phyloP scores from a whole-genome alignment of 2,888 invertebrate species.

The Nomada flava region DNA sequence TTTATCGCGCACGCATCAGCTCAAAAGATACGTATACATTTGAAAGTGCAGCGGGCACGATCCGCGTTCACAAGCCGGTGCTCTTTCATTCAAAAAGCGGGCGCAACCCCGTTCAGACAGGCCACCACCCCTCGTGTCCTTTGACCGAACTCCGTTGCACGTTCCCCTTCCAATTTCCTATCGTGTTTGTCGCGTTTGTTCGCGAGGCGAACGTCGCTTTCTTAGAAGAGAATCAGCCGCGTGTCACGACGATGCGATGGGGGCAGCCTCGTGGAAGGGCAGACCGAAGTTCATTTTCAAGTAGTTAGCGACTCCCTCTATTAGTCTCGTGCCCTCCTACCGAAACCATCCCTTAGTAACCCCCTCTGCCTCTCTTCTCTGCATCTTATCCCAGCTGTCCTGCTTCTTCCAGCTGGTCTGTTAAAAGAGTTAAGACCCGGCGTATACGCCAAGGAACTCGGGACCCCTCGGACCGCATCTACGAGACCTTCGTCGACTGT shows the following conservation, averaged over 20 bases:
- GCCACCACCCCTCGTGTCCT: constrained; percentile 7
- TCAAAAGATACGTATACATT: constrained; percentile 1
- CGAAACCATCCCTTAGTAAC: constrained; percentile 28
- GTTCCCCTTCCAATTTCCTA: constrained; percentile 38
- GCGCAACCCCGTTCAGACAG: background rate
- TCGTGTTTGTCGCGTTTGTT: constrained; percentile 3
- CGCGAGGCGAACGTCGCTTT: constrained; percentile 4
- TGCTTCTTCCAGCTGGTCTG: constrained; percentile 11
- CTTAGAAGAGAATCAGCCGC: constrained; percentile 35
- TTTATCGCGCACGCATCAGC: constrained; percentile 10
- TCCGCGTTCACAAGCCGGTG: constrained; percentile 6
- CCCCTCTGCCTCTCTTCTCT: background rate
- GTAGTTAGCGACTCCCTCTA: constrained; percentile 57
- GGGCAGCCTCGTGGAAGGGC: constrained; percentile 31
- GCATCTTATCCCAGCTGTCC: background rate
- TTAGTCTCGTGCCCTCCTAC: background rate
- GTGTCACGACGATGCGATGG: constrained; percentile 27
- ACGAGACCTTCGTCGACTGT: constrained; percentile 30
- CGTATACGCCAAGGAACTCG: constrained; percentile 12
- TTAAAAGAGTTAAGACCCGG: constrained; percentile 17
- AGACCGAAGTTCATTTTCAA: constrained; percentile 59
- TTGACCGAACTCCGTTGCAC: constrained; percentile 26
- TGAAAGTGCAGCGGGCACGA: constrained; percentile 5
- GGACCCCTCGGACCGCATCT: constrained; percentile 26
- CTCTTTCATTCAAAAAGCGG: constrained; percentile 9